phyloP scores from a whole-genome alignment of 92 coral and sea anemone genomes.

The Porites divaricata region DNA sequence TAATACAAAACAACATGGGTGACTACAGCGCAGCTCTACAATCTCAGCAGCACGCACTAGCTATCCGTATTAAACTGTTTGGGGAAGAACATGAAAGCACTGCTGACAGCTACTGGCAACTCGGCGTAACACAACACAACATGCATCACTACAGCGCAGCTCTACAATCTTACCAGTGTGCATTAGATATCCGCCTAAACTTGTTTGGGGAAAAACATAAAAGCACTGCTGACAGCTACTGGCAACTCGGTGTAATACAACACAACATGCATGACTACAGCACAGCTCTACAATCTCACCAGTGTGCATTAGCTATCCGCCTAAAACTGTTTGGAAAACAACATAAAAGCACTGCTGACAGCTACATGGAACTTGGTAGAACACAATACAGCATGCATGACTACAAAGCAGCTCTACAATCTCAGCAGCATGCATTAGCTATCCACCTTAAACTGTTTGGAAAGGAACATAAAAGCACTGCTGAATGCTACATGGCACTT shows the following conservation, averaged over 20 bases:
- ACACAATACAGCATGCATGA: constrained; percentile 2
- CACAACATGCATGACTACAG: constrained; percentile 1
- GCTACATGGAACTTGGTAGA: constrained; percentile 2
- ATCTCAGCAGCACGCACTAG: background rate
- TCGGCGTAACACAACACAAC: background rate
- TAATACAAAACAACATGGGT: background rate
- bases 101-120: background rate
- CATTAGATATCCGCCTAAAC: constrained; percentile 8
- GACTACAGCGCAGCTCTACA: background rate
- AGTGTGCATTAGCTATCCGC: constrained; percentile 1
- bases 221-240: constrained; percentile 14
- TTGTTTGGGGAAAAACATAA: constrained; percentile 13
- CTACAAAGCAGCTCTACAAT: background rate
- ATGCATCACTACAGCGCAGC: constrained; percentile 1
- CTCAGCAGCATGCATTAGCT: too few species aligned
- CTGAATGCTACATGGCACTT: background rate
- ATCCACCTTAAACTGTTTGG: background rate
- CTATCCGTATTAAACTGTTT: background rate
- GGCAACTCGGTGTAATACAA: constrained; percentile 1
- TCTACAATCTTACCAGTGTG: too few species aligned
- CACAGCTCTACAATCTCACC: too few species aligned
- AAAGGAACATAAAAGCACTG: constrained; percentile 12
- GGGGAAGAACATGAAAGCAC: constrained; percentile 14
- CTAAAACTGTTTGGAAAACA: constrained; percentile 8
- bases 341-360: constrained; percentile 25